Evolutionary conservation across 2,113 vertebrate genomes (phyloP).

Genomic region (Ceyx cyanopectus): DNA sequence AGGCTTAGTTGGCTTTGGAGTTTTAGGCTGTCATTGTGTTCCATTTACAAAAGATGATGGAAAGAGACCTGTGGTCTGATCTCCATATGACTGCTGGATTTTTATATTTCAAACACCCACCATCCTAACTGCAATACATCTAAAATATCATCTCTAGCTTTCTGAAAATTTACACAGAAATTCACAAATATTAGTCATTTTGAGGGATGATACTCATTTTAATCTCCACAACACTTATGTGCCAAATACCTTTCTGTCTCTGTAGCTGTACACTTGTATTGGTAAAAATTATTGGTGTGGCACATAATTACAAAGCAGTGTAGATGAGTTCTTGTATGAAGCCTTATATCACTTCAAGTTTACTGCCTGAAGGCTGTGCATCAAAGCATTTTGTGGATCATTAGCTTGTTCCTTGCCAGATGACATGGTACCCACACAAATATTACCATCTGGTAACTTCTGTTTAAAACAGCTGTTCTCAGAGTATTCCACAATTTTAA

Average conservation of each 20-base stretch:
- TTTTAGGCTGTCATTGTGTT: background rate
- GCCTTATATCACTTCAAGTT: background rate
- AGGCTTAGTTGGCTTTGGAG: background rate
- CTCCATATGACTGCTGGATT: constrained; percentile 21
- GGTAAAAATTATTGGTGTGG: background rate
- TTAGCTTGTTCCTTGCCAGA: constrained; percentile 57
- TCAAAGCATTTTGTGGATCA: constrained; percentile 50
- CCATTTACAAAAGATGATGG: background rate
- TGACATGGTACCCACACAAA: constrained; percentile 52
- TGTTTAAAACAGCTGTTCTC: constrained; percentile 56
- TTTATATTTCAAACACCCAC: constrained; percentile 38
- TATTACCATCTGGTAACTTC: constrained; percentile 66
- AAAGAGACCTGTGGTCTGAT: background rate
- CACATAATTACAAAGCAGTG: background rate
- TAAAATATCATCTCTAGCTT: constrained; percentile 11
- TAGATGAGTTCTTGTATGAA: background rate
- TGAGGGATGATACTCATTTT: background rate
- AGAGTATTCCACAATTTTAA: constrained; percentile 49
- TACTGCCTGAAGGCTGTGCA: constrained; percentile 30
- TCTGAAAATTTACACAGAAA: background rate
- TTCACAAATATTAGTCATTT: background rate
- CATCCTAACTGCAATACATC: constrained; percentile 7
- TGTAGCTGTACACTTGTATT: background rate
- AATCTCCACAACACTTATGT: background rate
- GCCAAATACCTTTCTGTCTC: background rate